Base-by-base conservation (phyloP, 2,888 invertebrate genomes). In the Orthosia gracilis region DNA sequence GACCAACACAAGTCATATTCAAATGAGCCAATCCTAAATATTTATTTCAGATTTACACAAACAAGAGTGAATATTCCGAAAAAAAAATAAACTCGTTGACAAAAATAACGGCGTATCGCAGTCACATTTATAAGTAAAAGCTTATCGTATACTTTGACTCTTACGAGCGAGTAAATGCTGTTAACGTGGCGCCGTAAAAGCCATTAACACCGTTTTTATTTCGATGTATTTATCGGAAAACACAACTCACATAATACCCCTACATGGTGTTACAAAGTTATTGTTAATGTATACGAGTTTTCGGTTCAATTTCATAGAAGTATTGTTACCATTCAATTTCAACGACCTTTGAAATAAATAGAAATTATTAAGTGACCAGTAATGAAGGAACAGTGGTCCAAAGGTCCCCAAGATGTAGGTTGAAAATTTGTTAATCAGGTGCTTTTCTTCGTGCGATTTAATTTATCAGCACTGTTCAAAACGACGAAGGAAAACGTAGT, bases 121-220 rank as follows among this genome's bases (percentile, higher is more conserved):
- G 69, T 87, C 74, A 73, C 80, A 81, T 81, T 78, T 82, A 84
- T 77, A 84, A 86, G 78, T 84, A 80, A 78, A 84, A 82, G 82
- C 80, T 85, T 88, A 88, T 85, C 79, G 80, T 67, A 76, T 84
- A 79, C 73, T 80, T 74, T 80, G 74, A 83, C 75, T 80, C 67
- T 80, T 82, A 86, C 70, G 85, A 81, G 75, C 76, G 69, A 66
- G 68, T 76, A 77, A 86, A 87, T 82, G 82, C 74, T 77, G 78
- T 87, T 87, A 87, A 84, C 86, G 58, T 77, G 87, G 73, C 84
- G 77, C 82, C 87, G 69, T 78, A 79, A 82, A 76, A 66, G 76
- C 84, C 77, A 86, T 86, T 86, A 87, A 80, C 86, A 80, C 77
- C 73, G 61, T 78, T 83, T 87, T 87, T 86, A 87, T 87, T 84